Evolutionary conservation across 1,140 invertebrate species (phyloP).

Genomic region (Drosophila baimaii): DNA sequence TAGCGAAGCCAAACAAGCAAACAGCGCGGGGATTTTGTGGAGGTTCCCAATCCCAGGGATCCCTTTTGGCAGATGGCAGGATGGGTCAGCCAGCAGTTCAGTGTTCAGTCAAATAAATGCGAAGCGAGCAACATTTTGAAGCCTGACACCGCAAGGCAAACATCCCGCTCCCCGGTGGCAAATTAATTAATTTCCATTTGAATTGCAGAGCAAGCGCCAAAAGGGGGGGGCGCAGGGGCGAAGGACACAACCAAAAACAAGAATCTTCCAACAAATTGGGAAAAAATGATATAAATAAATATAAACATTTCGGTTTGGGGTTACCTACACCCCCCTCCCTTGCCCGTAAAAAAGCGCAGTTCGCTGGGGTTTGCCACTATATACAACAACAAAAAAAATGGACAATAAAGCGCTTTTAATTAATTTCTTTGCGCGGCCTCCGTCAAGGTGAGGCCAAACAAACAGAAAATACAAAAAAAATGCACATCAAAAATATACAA

Average conservation of each 20-base stretch:
- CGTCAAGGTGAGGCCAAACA: constrained; percentile 35
- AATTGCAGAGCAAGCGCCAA: constrained; percentile 66
- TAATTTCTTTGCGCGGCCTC: constrained; percentile 48
- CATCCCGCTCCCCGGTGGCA: constrained; percentile 32
- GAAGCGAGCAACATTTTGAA: constrained; percentile 45
- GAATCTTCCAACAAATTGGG: constrained; percentile 13
- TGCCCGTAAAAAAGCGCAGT: constrained; percentile 21
- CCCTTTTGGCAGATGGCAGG: too few relatives aligned
- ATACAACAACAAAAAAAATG: constrained; percentile 21
- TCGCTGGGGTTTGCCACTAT: not conserved
- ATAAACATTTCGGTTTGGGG: too few relatives aligned
- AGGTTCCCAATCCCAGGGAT: too few relatives aligned
- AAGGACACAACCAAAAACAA: constrained; percentile 21
- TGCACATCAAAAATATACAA: not conserved
- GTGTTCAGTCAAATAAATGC: constrained; percentile 39
- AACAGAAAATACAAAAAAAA: constrained; percentile 4
- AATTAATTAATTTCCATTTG: constrained; percentile 81
- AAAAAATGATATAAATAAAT: constrained; percentile 51
- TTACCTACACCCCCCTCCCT: too few relatives aligned
- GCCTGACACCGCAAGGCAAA: constrained; percentile 56
- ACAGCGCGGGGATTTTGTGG: constrained; percentile 20
- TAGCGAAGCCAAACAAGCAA: constrained; percentile 49
- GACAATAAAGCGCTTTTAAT: constrained; percentile 53
- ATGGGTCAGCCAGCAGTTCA: constrained; percentile 27
- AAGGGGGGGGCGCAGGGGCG: not conserved